phyloP scores from a whole-genome alignment of 2,888 invertebrate genomes.

The Osmoderma eremita region DNA sequence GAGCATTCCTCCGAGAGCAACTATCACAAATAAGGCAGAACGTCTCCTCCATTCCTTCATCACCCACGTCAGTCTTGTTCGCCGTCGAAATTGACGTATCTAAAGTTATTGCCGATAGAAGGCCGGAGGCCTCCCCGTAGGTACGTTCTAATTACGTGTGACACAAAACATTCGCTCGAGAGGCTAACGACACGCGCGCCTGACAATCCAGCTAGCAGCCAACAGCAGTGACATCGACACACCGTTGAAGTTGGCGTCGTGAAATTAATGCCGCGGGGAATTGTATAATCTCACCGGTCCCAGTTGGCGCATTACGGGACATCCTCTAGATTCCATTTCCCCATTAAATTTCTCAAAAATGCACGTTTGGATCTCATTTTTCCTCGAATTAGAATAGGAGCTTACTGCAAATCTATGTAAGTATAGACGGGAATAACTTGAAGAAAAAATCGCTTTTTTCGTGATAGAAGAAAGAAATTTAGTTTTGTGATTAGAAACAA shows the following conservation, averaged over 20 bases:
- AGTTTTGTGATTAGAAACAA: neutral
- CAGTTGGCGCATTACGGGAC: neutral
- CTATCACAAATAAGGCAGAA: no score
- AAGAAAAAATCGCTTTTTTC: neutral
- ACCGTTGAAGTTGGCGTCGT: neutral
- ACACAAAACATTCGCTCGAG: slow-evolving; percentile 7
- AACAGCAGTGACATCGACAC: slow-evolving; percentile 1
- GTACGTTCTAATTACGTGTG: slow-evolving; percentile 16
- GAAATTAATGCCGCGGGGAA: slow-evolving; percentile 27
- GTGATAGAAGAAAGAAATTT: neutral
- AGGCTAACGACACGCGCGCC: neutral
- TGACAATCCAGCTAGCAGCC: neutral
- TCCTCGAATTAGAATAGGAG: no score
- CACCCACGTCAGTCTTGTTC: neutral
- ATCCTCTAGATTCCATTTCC: neutral
- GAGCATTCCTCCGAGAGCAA: no score
- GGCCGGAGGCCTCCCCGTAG: neutral
- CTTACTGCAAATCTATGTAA: no score
- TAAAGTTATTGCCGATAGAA: neutral
- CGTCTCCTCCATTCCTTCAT: no score
- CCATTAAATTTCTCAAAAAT: neutral
- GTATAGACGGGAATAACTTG: no score
- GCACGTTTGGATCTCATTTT: no score
- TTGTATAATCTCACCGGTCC: slow-evolving; percentile 7
- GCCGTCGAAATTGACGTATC: neutral